Base-by-base conservation (phyloP, 2,113 vertebrate genomes). In the Chrysochloris asiatica region DNA sequence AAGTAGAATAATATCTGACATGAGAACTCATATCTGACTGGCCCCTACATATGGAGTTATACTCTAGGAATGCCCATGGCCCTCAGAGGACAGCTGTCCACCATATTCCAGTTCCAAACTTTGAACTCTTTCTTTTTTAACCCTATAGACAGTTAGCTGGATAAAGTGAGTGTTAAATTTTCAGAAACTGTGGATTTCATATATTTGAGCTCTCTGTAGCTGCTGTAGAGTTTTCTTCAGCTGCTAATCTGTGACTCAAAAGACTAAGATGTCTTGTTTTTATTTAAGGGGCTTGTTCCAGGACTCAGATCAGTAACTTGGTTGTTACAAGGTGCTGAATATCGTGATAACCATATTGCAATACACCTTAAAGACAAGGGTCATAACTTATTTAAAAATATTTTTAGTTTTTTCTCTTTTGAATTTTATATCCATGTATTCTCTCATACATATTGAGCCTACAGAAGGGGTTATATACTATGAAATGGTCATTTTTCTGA, bases 331-430 rank as follows among this genome's bases (percentile, higher is more conserved):
- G 97, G 95, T 98, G 97, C 96, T 47, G 95, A 95, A 95, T 94
- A 90, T 93, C 95, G 88, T 96, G 96, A 94, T 93, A 97, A 87
- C 93, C 95, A 93, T n/a, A 26, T 76, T 77, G 61, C 83, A 96
- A 97, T 96, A 97, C 96, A 97, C 96, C 97, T 97, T 97, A 95
- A 75, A 30, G 90, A 95, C 92, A 97, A 93, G 93, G 92, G 94
- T 96, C 89, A 93, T 89, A 86, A 94, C 97, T 94, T 95, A 96
- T 97, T 97, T 96, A 96, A 94, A 52, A 95, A 93, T 95, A 84
- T 93, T 88, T 61, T 10, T 19, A 72, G 71, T 96, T 30, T 91
- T 72, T 81, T 89, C 75, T 92, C 65, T 89, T 77, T 96, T 96
- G 89, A 94, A 92, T 85, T 94, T 84, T 95, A 75, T 90, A 79